Evolutionary conservation across 2,888 invertebrate species (phyloP).

Genomic region (Acronicta psi): DNA sequence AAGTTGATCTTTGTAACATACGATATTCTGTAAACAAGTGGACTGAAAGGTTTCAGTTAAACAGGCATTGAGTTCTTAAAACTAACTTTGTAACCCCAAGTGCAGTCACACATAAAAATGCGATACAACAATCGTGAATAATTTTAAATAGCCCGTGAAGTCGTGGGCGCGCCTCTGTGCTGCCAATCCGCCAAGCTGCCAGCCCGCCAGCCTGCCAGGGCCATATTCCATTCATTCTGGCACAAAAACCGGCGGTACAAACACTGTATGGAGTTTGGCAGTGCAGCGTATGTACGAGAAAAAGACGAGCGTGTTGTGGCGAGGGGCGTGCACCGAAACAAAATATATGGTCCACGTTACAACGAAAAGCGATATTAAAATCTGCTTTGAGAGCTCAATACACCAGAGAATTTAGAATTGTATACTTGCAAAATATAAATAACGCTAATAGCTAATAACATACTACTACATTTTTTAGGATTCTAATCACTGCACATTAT

Average conservation of each 20-base stretch:
- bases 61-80: background rate
- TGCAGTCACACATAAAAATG: constrained; percentile 50
- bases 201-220: constrained; percentile 48
- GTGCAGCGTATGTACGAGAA: constrained; percentile 64
- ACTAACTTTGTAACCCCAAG: constrained; percentile 8
- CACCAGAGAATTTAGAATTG: background rate
- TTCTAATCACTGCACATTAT: too few relatives aligned
- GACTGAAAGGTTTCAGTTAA: too few relatives aligned
- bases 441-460: too few relatives aligned
- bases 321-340: constrained; percentile 50
- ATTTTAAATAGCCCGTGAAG: constrained; percentile 65
- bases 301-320: constrained; percentile 69
- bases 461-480: too few relatives aligned
- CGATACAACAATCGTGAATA: constrained; percentile 57
- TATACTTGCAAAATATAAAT: background rate
- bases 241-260: constrained; percentile 58
- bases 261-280: constrained; percentile 69
- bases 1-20: too few relatives aligned
- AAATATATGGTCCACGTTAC: constrained; percentile 10
- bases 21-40: too few relatives aligned
- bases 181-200: constrained; percentile 52
- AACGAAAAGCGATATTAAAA: constrained; percentile 9
- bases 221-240: constrained; percentile 69
- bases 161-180: constrained; percentile 33
- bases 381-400: background rate